phyloP scores from a whole-genome alignment of 2,113 vertebrate genomes.

The Amphiprion ocellaris region DNA sequence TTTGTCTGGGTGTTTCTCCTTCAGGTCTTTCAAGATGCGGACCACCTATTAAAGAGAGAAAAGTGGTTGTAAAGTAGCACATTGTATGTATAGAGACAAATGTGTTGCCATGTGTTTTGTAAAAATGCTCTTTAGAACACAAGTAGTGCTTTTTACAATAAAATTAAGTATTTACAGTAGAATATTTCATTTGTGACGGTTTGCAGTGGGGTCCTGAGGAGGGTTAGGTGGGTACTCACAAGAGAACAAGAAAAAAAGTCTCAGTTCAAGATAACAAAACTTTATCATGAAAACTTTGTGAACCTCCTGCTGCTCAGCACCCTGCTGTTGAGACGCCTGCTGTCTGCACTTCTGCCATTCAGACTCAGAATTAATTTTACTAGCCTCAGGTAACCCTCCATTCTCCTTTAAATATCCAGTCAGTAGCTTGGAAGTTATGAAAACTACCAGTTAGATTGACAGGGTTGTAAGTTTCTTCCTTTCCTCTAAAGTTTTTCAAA shows the following conservation, averaged over 20 bases:
- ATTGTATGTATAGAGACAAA: not conserved
- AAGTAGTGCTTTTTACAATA: not conserved
- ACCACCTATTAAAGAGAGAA: constrained; percentile 80
- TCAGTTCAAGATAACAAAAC: not conserved
- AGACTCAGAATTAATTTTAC: constrained; percentile 7
- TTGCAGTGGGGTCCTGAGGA: too few species aligned
- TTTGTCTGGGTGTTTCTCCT: constrained; percentile 93
- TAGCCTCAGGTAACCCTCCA: not conserved
- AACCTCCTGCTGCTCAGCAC: not conserved
- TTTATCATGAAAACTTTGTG: not conserved
- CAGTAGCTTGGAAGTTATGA: constrained; percentile 7
- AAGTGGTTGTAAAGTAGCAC: not conserved
- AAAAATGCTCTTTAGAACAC: not conserved
- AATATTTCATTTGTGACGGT: too few species aligned
- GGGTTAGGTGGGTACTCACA: too few species aligned
- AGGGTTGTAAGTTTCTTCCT: too few species aligned
- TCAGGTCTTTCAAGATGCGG: constrained; percentile 92
- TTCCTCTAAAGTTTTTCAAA: too few species aligned
- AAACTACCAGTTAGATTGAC: not conserved
- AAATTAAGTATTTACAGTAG: too few species aligned
- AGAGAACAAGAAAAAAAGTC: not conserved
- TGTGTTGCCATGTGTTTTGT: not conserved
- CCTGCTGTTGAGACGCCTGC: not conserved
- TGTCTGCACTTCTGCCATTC: constrained; percentile 9
- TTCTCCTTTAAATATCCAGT: constrained; percentile 5